Conservation (phyloP, 1,140 invertebrate genomes). For the Eupristina koningsbergeri region DNA sequence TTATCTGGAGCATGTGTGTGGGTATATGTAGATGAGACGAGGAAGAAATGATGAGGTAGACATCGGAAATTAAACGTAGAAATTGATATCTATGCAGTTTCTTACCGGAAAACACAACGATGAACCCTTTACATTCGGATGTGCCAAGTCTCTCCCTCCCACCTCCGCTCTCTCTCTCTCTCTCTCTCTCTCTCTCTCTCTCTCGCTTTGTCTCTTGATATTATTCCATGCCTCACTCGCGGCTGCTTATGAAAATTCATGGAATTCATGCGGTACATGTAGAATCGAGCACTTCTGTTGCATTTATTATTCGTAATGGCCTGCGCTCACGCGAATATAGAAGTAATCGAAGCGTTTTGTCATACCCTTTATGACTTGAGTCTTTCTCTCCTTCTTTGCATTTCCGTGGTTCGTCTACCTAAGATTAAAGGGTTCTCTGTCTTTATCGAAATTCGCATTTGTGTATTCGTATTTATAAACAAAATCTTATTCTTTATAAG, state of each 20-base stretch:
- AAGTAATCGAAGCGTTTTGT: slow-evolving; percentile 53
- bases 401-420: background rate
- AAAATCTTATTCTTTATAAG: background rate
- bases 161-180: background rate
- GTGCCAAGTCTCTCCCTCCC: background rate
- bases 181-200: background rate
- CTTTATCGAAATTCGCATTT: background rate
- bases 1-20: background rate
- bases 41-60: background rate
- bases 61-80: slow-evolving; percentile 34
- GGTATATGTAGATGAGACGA: no score
- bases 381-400: background rate
- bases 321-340: background rate
- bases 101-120: slow-evolving; percentile 3
- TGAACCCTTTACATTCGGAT: slow-evolving; percentile 10
- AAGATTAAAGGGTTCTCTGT: background rate
- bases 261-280: slow-evolving; percentile 31
- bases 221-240: no score
- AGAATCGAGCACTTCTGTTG: slow-evolving; percentile 13
- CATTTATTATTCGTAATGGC: slow-evolving; percentile 54
- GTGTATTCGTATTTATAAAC: background rate
- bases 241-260: slow-evolving; percentile 58
- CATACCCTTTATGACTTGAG: background rate
- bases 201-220: background rate
- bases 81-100: slow-evolving; percentile 27